Base-by-base conservation (phyloP, 2,113 vertebrate genomes). In the Boleophthalmus pectinirostris region DNA sequence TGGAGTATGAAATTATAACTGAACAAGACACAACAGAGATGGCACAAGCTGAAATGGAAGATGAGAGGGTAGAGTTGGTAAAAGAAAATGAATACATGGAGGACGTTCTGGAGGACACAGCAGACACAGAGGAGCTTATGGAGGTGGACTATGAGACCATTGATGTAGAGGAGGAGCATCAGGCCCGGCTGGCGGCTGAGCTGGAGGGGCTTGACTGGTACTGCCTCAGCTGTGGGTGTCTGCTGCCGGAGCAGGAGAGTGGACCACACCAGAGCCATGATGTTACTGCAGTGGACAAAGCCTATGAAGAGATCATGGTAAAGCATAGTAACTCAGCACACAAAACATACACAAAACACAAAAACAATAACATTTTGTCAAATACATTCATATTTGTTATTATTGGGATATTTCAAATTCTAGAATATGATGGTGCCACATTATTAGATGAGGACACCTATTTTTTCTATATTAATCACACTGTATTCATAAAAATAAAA, bases 301-400 rank as follows among this genome's bases (percentile, higher is more conserved):
- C 95, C 65, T 95, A 94, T 72, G 84, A 91, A 70, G 92, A 94
- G 67, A 87, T 97, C 77, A 98, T 96, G 95, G 97, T 98, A 78
- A 61, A 15, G 57, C 8, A 33, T 1, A 21, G 21, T 13, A 23
- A 9, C 10, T 13, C 16, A 7, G 15, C 15, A 7, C 54, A n/a
- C 21, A 25, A 25, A 25, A 58, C 56, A 58, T 12, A 33, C 5
- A 18, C 8, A 61, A 16, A 61, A 21, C 29, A 54, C 53, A 21
- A 2, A n/a, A 0, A 9, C 3, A 24, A 24, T 13, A 5, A 24
- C 15, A 18, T 38, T 38, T 38, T 38, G 35, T 38, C 38, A 1
- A 6, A 43, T 43, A 10, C 10, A 43, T 10, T 43, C 38, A 43
- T 43, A 43, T 43, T 43, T 43, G 38, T 43, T 43, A 29, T 29